A percentile compares a stretch with the other conserved stretches of the same genome.
These are phyloP conservation scores for Lepus timidus DNA, from an alignment of 2,113 vertebrate genomes.

Conservation along the genomic window DNA sequence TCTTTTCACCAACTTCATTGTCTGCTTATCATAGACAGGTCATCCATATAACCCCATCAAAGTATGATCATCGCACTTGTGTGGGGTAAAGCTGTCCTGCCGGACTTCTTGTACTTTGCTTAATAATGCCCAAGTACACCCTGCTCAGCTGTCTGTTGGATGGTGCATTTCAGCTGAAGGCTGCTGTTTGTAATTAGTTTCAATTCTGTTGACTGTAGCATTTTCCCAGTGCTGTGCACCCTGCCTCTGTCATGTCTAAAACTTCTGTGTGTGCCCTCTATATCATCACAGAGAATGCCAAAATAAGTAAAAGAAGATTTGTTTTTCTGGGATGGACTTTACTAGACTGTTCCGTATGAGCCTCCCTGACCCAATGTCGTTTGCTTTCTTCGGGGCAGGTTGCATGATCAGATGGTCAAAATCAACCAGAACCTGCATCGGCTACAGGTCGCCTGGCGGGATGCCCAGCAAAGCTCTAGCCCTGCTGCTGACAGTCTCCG, in stretches of 20 bases:
- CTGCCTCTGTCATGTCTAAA: neutral
- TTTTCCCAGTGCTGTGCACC: neutral
- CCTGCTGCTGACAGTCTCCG: slow-evolving; percentile 93
- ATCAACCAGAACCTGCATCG: slow-evolving; percentile 99
- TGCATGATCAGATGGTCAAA: slow-evolving; percentile 99
- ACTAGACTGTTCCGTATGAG: fast-evolving
- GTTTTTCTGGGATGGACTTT: neutral
- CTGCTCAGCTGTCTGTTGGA: neutral
- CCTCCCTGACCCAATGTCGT: slow-evolving; percentile 35
- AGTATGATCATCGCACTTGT: neutral
- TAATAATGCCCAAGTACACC: neutral
- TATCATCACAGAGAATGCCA: slow-evolving; percentile 1
- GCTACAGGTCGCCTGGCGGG: slow-evolving; percentile 96
- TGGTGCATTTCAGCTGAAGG: neutral
- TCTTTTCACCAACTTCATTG: neutral
- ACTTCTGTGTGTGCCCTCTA: slow-evolving; percentile 25
- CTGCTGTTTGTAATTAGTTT: neutral
- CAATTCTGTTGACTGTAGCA: neutral
- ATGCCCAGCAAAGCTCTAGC: slow-evolving; percentile 94
- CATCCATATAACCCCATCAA: neutral
- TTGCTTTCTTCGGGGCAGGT: slow-evolving; percentile 86
- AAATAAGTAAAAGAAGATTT: slow-evolving; percentile 34
- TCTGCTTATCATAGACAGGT: neutral
- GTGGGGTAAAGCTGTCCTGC: neutral
- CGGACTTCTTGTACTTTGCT: slow-evolving; percentile 21